These are phyloP conservation scores for Stenurella melanura DNA, from an alignment of 2,888 invertebrate species.

Conservation along the genomic window DNA sequence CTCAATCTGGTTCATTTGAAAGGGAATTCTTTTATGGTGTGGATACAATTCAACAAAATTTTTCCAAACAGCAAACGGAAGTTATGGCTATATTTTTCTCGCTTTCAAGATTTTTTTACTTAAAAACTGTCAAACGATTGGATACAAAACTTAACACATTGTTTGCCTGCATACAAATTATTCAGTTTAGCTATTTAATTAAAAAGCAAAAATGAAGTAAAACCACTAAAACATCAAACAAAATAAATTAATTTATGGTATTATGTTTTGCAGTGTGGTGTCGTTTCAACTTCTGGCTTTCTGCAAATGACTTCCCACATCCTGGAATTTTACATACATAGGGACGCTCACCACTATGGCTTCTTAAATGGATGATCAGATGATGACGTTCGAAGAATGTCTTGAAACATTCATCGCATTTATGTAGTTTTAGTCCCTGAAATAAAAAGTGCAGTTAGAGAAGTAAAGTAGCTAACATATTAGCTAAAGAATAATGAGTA, in stretches of 20 bases:
- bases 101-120: too few species aligned
- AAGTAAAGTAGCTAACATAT: too few species aligned
- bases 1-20: too few species aligned
- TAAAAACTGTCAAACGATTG: not conserved
- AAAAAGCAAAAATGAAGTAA: not conserved
- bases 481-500: too few species aligned
- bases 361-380: constrained; percentile 63
- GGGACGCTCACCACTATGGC: constrained; percentile 66
- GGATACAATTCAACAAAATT: too few species aligned
- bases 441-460: constrained; percentile 47
- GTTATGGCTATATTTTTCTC: too few species aligned
- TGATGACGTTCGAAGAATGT: constrained; percentile 67
- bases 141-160: not conserved
- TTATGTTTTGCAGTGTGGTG: constrained; percentile 63
- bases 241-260: constrained; percentile 8
- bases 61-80: too few species aligned
- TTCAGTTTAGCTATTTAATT: not conserved
- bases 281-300: constrained; percentile 65
- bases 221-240: not conserved
- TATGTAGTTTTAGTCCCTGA: constrained; percentile 62
- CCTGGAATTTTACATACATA: constrained; percentile 62
- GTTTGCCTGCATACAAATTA: not conserved
- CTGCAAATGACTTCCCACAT: constrained; percentile 65
- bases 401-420: constrained; percentile 66
- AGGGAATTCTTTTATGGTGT: too few species aligned